These are phyloP conservation scores for Serilophus lunatus DNA, from an alignment of 2,113 vertebrate genomes.

Conservation along the genomic window DNA sequence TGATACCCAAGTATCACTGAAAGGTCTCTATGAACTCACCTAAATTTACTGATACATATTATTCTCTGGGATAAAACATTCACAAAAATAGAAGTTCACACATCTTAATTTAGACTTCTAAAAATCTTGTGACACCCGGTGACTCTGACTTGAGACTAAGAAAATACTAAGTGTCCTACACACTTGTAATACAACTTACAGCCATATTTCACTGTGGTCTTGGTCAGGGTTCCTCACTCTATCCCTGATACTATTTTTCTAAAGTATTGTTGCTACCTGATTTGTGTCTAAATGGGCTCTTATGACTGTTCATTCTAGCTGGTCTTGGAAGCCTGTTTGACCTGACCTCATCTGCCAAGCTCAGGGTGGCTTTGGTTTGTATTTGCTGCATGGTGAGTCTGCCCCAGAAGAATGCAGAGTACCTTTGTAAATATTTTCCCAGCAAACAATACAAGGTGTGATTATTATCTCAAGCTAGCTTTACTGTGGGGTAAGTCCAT, in stretches of 20 bases:
- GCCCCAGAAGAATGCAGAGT: not conserved
- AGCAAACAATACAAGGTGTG: not conserved
- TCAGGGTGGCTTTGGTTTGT: not conserved
- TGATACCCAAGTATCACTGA: not conserved
- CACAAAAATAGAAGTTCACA: not conserved
- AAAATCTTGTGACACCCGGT: not conserved
- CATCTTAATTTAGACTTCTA: not conserved
- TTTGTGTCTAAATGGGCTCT: constrained; percentile 19
- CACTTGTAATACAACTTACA: not conserved
- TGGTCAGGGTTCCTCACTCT: not conserved
- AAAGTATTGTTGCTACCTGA: not conserved
- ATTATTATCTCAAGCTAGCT: not conserved
- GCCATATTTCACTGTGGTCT: not conserved
- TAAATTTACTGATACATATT: not conserved
- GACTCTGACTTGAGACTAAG: not conserved
- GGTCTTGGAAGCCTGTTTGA: constrained; percentile 37
- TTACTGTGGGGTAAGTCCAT: not conserved
- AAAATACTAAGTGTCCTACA: not conserved
- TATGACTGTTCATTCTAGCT: not conserved
- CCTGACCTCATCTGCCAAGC: not conserved
- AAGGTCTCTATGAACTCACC: not conserved
- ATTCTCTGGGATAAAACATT: not conserved
- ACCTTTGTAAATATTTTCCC: not conserved
- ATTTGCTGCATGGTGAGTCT: not conserved
- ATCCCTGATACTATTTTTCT: not conserved